Evolutionary conservation across 1,140 invertebrate species (phyloP).

Genomic region (Zelostemma sp.): DNA sequence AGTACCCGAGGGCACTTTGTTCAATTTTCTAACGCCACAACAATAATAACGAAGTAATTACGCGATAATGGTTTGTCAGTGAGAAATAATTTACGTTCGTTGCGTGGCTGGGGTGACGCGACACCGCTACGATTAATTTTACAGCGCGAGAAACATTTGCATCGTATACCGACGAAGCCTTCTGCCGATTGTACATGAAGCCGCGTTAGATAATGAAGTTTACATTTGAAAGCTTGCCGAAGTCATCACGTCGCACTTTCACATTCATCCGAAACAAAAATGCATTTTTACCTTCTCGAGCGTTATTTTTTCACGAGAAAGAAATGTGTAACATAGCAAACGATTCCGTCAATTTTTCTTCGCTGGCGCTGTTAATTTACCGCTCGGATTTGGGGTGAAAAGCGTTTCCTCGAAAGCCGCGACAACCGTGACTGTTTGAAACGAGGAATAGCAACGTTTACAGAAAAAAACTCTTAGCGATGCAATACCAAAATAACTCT

Average conservation of each 20-base stretch:
- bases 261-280: no score
- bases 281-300: no score
- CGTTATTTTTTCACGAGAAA: background rate
- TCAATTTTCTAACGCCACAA: no score
- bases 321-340: background rate
- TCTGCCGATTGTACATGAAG: background rate
- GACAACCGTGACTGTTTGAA: background rate
- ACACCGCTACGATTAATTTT: background rate
- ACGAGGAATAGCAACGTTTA: background rate
- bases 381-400: background rate
- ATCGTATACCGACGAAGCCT: slow-evolving; percentile 4
- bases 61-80: no score
- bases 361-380: slow-evolving; percentile 1
- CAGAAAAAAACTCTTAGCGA: background rate
- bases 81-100: no score
- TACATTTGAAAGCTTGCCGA: background rate
- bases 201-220: no score
- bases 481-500: background rate
- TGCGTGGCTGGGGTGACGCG: no score
- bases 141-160: background rate
- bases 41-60: no score
- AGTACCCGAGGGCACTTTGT: no score
- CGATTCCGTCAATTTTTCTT: slow-evolving; percentile 1
- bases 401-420: background rate
- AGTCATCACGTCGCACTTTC: background rate